Evolutionary conservation across 2,113 vertebrate species (phyloP), one percentile per base, ranked within the genome.

Genomic region (Myiopsitta monachus): DNA sequence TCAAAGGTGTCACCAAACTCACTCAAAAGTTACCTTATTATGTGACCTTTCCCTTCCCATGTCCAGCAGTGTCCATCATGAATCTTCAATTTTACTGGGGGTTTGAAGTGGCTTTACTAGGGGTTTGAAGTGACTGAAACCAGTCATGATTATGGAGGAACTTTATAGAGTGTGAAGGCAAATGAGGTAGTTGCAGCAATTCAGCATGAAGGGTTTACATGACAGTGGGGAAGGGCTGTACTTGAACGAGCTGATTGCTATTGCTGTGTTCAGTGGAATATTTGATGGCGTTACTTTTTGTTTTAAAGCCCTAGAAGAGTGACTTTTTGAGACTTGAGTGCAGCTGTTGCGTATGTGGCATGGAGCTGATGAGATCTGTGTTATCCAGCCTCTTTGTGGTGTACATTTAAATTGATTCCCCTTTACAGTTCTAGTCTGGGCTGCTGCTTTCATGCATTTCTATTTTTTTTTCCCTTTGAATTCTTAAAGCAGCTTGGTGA

Each of bases 391-490:
- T 90, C 46, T 94, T 93, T 93, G 88, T 87, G 70, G 83, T 89
- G 54, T 89, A 94, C 80, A 86, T 62, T 94, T 92, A 94, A 94
- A 97, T 87, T 74, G 77, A 94, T 84, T 95, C 97, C 93, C 46
- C 44, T 87, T 26, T 92, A n/a, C 38, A 68, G 38, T 79, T 92
- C 44, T 75, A 59, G 47, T 41, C 39, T 90, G 46, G 18, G 23
- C 54, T 95, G 22, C 33, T 86, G 44, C 85, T 78, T 95, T 94
- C 17, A 43, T 1, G 10, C 57, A 11, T 5, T 70, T 54, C 28
- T 73, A 55, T 38, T 43, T 38, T 31, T 31, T 44, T 3, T 3
- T 8, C 11, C 14, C 47, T 89, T 92, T 80, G 21, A 74, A 87
- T 91, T 83, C 66, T 76, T 59, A 90, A 62, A 79, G 62, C 28